phyloP scores from a whole-genome alignment of 2,797 vertebrate genomes.

The Rhabdophis nuchalis region DNA sequence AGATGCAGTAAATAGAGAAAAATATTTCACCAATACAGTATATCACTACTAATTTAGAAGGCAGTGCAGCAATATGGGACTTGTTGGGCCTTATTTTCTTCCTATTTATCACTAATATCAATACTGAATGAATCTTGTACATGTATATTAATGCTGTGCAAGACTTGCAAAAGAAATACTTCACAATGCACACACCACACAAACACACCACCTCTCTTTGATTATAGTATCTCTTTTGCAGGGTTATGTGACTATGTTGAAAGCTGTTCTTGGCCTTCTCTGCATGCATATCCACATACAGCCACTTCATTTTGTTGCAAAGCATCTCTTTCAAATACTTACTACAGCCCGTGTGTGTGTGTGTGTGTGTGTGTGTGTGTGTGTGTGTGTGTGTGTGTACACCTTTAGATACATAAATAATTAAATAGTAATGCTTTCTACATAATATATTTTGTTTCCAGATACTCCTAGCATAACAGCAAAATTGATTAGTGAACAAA shows the following conservation, averaged over 20 bases:
- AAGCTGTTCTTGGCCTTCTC: not conserved
- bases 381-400: not conserved
- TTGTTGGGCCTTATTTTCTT: not conserved
- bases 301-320: not conserved
- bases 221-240: not conserved
- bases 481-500: conserved; percentile 96
- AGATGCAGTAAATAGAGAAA: not conserved
- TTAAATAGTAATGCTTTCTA: conserved; percentile 16
- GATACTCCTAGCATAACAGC: conserved; percentile 99
- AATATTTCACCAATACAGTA: not conserved
- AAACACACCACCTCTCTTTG: not conserved
- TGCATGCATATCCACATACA: not conserved
- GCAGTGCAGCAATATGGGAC: not conserved
- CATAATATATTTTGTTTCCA: conserved; percentile 54
- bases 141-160: not conserved
- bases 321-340: not conserved
- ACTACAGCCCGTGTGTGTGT: not conserved
- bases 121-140: not conserved
- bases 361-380: not conserved
- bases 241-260: not conserved
- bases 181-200: not conserved
- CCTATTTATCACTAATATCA: not conserved
- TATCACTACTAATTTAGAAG: not conserved
- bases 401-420: not conserved
- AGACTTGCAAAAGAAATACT: not conserved